Conservation (phyloP, 2,113 vertebrate species). For the Globicephala melas region DNA sequence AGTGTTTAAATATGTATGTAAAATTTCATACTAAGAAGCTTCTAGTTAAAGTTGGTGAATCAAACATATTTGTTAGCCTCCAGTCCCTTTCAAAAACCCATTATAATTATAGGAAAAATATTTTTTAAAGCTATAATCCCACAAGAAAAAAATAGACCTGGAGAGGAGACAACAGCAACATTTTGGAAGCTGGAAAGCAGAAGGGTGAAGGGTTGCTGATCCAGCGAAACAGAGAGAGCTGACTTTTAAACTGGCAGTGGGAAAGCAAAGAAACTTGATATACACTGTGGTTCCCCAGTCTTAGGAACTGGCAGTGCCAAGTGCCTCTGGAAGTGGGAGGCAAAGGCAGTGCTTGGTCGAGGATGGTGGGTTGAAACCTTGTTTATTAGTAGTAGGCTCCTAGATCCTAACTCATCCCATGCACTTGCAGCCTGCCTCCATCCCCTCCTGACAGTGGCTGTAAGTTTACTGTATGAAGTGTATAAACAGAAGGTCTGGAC, state of each 20-base stretch:
- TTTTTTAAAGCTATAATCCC: background rate
- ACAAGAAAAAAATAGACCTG: background rate
- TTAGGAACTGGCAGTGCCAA: background rate
- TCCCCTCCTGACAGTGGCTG: background rate
- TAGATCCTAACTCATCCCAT: background rate
- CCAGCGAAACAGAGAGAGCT: background rate
- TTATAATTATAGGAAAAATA: background rate
- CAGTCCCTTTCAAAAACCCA: background rate
- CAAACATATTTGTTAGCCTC: background rate
- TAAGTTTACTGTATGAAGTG: background rate
- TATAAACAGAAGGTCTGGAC: background rate
- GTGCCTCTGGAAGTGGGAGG: background rate
- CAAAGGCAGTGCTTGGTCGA: background rate
- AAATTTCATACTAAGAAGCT: background rate
- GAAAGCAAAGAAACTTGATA: background rate
- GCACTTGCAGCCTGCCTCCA: background rate
- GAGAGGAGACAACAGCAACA: background rate
- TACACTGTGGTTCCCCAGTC: rapidly evolving
- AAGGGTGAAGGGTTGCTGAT: background rate
- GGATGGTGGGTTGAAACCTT: background rate
- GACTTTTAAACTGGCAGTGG: background rate
- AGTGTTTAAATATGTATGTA: background rate
- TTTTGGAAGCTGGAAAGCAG: background rate
- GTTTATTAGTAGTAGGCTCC: background rate
- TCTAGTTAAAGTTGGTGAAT: background rate